A percentile compares a stretch with the other conserved stretches of the same genome.
These are phyloP conservation scores for Eurois occulta DNA, from an alignment of 2,888 invertebrate genomes.

Conservation along the genomic window DNA sequence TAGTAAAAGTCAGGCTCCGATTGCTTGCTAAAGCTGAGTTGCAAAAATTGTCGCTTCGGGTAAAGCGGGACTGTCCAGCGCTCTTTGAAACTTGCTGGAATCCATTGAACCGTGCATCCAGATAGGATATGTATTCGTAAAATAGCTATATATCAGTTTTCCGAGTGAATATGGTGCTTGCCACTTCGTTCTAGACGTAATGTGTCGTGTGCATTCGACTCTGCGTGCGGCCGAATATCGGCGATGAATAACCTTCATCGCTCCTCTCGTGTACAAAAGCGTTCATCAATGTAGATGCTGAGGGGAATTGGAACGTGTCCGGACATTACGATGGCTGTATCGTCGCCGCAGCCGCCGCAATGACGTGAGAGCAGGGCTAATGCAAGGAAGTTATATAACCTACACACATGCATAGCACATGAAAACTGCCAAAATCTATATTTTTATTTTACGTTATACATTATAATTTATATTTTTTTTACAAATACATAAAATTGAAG, in stretches of 20 bases:
- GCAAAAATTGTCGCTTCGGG: conserved; percentile 54
- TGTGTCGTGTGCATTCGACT: conserved; percentile 39
- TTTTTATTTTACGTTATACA: too few species aligned
- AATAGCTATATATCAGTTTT: conserved; percentile 38
- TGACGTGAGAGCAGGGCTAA: conserved; percentile 1
- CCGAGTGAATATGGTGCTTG: conserved; percentile 31
- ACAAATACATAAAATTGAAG: too few species aligned
- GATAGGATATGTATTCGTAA: conserved; percentile 49
- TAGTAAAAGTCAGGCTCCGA: conserved; percentile 37
- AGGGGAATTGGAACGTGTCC: conserved; percentile 43
- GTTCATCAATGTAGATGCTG: conserved; percentile 44
- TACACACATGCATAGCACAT: conserved; percentile 2
- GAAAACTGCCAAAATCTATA: background rate
- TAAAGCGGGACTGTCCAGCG: conserved; percentile 43
- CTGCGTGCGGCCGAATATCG: conserved; percentile 12
- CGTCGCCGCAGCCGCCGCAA: background rate
- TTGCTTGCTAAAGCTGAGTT: conserved; percentile 52
- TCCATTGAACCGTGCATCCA: conserved; percentile 49
- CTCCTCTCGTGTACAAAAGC: conserved; percentile 24
- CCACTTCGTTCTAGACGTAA: conserved; percentile 34
- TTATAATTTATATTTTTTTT: too few species aligned
- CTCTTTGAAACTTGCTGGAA: conserved; percentile 55
- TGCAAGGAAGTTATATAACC: background rate
- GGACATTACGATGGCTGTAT: conserved; percentile 11
- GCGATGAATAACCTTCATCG: conserved; percentile 31